A percentile compares a stretch with the other conserved stretches of the same genome.
phyloP scores from a whole-genome alignment of 30 jellyfish, hydroid and myxozoan genomes.

The Pelagia noctiluca region DNA sequence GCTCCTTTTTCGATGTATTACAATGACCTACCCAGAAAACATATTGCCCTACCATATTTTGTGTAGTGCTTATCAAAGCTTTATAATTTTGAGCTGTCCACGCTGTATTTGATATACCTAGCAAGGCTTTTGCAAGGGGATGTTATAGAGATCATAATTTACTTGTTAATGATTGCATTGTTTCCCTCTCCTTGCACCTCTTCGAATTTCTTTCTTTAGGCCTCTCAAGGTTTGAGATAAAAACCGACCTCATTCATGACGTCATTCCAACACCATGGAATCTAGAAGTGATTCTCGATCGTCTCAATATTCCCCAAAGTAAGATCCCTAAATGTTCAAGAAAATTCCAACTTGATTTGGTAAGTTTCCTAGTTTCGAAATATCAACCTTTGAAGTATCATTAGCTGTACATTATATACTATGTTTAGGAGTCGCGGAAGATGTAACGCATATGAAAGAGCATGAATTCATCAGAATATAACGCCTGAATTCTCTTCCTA shows the following conservation, averaged over 20 bases:
- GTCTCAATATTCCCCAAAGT: slow-evolving; percentile 9
- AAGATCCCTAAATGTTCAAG: background rate
- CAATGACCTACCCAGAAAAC: too few relatives aligned
- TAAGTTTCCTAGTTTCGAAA: too few relatives aligned
- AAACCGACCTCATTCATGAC: slow-evolving; percentile 13
- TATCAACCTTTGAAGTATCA: too few relatives aligned
- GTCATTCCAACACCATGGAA: slow-evolving; percentile 65
- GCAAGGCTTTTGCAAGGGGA: background rate
- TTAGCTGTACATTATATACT: background rate
- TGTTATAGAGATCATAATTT: too few relatives aligned
- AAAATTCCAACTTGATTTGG: background rate
- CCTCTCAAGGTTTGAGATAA: background rate
- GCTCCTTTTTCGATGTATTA: too few relatives aligned
- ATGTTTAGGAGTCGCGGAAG: background rate
- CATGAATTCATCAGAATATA: background rate
- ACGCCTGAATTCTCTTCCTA: too few relatives aligned
- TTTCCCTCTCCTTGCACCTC: background rate
- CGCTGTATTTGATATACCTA: background rate
- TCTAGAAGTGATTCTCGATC: slow-evolving; percentile 8
- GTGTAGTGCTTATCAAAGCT: too few relatives aligned
- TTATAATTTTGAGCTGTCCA: background rate
- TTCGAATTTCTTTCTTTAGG: slow-evolving; percentile 11
- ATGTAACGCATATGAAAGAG: background rate
- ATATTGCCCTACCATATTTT: too few relatives aligned
- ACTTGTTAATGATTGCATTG: background rate